phyloP scores from a whole-genome alignment of 2,888 invertebrate species.

The Nectonema munidae region DNA sequence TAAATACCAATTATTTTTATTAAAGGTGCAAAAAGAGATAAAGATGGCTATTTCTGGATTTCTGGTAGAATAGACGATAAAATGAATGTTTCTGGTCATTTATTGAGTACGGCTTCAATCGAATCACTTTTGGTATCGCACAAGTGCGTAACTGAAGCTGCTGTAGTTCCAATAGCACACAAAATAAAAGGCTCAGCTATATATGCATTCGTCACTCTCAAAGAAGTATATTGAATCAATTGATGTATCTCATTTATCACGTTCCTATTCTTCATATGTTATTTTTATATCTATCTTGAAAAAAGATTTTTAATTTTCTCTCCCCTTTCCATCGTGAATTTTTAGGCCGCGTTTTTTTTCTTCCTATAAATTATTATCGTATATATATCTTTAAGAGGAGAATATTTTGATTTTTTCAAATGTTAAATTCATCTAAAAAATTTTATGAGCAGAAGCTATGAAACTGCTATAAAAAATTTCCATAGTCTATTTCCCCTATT shows the following conservation, averaged over 20 bases:
- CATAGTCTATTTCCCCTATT: too few species aligned
- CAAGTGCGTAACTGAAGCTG: conserved; percentile 48
- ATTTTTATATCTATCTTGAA: background rate
- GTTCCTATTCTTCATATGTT: too few species aligned
- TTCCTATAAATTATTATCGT: too few species aligned
- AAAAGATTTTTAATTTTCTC: conserved; percentile 2
- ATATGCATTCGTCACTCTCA: conserved; percentile 79
- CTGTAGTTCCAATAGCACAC: conserved; percentile 75
- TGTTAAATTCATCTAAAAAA: too few species aligned
- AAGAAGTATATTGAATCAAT: conserved; percentile 29
- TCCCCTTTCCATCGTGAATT: too few species aligned
- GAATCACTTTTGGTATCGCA: conserved; percentile 28
- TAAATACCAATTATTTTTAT: too few species aligned
- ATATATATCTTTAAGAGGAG: too few species aligned
- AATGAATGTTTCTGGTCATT: conserved; percentile 85
- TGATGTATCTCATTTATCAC: conserved; percentile 1
- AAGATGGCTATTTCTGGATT: conserved; percentile 76
- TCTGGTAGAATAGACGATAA: conserved; percentile 90
- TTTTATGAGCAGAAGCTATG: too few species aligned
- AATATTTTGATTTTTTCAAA: too few species aligned
- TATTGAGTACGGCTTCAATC: conserved; percentile 73
- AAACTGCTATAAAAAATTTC: too few species aligned
- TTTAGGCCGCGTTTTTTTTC: too few species aligned
- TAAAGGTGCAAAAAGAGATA: conserved; percentile 51
- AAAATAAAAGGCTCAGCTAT: conserved; percentile 76